These are phyloP conservation scores for Pteronura brasiliensis DNA, from an alignment of 2,113 vertebrate species.

Conservation along the genomic window DNA sequence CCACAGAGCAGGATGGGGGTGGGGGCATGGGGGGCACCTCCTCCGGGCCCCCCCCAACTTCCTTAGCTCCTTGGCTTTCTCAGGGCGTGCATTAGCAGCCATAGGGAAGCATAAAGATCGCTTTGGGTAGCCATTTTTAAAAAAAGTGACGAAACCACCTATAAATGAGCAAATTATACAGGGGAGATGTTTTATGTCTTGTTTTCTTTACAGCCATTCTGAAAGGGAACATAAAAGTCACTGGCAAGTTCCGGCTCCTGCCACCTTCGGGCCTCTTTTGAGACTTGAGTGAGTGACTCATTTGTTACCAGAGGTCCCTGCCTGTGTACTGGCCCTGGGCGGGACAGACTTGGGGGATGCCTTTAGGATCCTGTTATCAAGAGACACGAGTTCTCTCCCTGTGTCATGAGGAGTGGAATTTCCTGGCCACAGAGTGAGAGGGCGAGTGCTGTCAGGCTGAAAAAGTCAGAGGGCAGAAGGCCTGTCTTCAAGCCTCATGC, in stretches of 20 bases:
- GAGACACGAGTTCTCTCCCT: neutral
- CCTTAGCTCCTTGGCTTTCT: neutral
- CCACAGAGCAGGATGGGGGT: fast-evolving
- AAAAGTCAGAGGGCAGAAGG: neutral
- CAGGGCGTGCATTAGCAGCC: neutral
- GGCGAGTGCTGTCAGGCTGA: neutral
- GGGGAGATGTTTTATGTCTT: slow-evolving; percentile 33
- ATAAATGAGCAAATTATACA: slow-evolving; percentile 1
- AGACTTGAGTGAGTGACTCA: fast-evolving
- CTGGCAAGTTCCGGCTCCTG: neutral
- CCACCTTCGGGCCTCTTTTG: neutral
- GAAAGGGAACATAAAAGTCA: slow-evolving; percentile 16
- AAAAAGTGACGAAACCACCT: neutral
- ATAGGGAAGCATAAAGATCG: neutral
- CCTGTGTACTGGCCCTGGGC: fast-evolving
- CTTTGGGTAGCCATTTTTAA: neutral
- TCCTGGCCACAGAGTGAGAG: neutral
- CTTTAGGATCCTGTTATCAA: neutral
- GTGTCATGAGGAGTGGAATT: neutral
- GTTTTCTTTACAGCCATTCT: slow-evolving; percentile 24
- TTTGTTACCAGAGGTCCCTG: neutral
- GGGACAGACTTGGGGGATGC: neutral
- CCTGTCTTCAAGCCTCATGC: neutral
- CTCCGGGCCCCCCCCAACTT: fast-evolving
- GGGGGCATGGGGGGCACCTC: fast-evolving